Evolutionary conservation across 2,113 vertebrate genomes (phyloP).

Genomic region (Epinephelus moara): DNA sequence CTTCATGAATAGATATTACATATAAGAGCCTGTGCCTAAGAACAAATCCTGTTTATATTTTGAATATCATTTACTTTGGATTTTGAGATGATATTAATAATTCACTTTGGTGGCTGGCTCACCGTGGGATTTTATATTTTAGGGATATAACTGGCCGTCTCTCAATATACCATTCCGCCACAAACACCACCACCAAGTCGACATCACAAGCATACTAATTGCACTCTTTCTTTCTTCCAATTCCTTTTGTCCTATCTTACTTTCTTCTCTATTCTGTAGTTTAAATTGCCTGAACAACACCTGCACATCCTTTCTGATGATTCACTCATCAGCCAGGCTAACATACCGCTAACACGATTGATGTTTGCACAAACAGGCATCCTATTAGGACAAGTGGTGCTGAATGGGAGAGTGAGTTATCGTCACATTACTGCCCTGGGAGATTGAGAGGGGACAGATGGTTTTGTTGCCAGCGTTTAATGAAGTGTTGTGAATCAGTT

Average conservation of each 20-base stretch:
- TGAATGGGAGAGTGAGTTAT: slow-evolving; percentile 78
- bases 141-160: slow-evolving; percentile 24
- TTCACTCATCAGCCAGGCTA: slow-evolving; percentile 54
- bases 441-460: slow-evolving; percentile 76
- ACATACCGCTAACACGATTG: slow-evolving; percentile 65
- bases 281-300: slow-evolving; percentile 54
- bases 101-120: slow-evolving; percentile 58
- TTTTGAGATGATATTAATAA: slow-evolving; percentile 70
- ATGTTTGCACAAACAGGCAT: slow-evolving; percentile 76
- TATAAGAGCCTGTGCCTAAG: slow-evolving; percentile 49
- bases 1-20: slow-evolving; percentile 84
- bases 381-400: slow-evolving; percentile 77
- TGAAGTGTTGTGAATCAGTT: slow-evolving; percentile 75
- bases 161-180: slow-evolving; percentile 11
- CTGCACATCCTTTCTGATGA: slow-evolving; percentile 50
- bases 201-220: slow-evolving; percentile 12
- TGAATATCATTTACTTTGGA: slow-evolving; percentile 71
- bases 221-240: slow-evolving; percentile 5
- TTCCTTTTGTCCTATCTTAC: slow-evolving; percentile 1
- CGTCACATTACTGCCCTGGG: slow-evolving; percentile 75
- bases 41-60: slow-evolving; percentile 71
- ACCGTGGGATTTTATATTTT: slow-evolving; percentile 53
- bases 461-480: slow-evolving; percentile 76
- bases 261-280: slow-evolving; percentile 9
- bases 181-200: background rate